These are phyloP conservation scores for Otolemur crassicaudatus DNA, from an alignment of 2,797 vertebrate species.

Conservation along the genomic window DNA sequence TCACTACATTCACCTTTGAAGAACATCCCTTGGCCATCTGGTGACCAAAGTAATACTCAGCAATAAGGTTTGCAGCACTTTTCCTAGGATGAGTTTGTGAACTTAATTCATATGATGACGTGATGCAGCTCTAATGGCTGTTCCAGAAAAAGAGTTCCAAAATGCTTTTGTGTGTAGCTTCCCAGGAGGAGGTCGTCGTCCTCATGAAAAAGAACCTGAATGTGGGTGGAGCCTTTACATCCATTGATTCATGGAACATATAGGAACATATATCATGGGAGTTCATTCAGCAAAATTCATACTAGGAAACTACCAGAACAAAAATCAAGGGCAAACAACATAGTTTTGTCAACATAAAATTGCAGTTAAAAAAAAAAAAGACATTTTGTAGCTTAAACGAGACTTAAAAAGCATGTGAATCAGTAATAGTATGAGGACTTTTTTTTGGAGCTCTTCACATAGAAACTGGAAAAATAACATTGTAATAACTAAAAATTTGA, in stretches of 20 bases:
- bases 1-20: too few species aligned
- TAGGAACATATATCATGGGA: background rate
- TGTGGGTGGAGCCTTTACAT: background rate
- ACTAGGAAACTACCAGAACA: background rate
- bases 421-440: background rate
- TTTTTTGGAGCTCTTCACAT: conserved; percentile 20
- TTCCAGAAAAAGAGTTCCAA: too few species aligned
- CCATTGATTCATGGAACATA: background rate
- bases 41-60: too few species aligned
- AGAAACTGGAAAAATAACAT: background rate
- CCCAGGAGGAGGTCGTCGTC: background rate
- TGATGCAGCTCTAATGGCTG: too few species aligned
- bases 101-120: too few species aligned
- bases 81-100: too few species aligned
- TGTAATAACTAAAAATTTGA: conserved; percentile 14
- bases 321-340: background rate
- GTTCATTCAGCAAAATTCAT: conserved; percentile 11
- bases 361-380: background rate
- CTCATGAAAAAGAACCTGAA: background rate
- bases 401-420: background rate
- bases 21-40: too few species aligned
- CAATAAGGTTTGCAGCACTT: too few species aligned
- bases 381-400: background rate
- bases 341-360: conserved; percentile 7
- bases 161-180: too few species aligned